Percentiles rank a stretch among this genome's conserved stretches.
Evolutionary conservation across 2,888 invertebrate genomes (phyloP).

Genomic region (Trachelus tabidus): DNA sequence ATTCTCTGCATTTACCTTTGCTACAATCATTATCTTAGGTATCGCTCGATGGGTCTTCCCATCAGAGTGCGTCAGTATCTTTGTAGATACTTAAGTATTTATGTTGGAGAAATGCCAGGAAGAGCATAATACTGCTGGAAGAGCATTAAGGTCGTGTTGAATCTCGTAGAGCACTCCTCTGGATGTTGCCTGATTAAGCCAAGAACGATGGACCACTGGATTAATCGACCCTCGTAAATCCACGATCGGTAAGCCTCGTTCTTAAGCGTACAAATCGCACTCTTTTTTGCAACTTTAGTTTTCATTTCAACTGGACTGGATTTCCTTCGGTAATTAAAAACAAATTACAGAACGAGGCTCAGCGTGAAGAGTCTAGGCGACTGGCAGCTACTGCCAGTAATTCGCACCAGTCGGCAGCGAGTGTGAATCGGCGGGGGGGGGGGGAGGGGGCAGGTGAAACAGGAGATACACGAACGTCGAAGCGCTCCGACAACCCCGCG

Average conservation of each 20-base stretch:
- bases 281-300: background rate
- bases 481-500: background rate
- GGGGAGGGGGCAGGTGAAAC: too few species aligned
- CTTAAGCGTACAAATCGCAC: background rate
- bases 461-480: background rate
- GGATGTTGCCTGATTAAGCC: background rate
- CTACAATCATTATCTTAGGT: too few species aligned
- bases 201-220: background rate
- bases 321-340: too few species aligned
- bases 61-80: background rate
- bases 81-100: background rate
- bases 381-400: background rate
- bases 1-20: background rate
- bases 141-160: background rate
- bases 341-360: too few species aligned
- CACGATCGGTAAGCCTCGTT: background rate
- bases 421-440: too few species aligned
- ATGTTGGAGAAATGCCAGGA: background rate
- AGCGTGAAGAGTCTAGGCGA: background rate
- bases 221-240: background rate
- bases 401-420: background rate
- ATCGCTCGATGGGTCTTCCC: background rate
- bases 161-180: background rate
- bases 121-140: background rate
- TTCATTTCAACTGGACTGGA: background rate